A percentile compares a stretch with the other conserved stretches of the same genome.
These are phyloP conservation scores for Carcina quercana DNA, from an alignment of 2,888 invertebrate species.

Conservation along the genomic window DNA sequence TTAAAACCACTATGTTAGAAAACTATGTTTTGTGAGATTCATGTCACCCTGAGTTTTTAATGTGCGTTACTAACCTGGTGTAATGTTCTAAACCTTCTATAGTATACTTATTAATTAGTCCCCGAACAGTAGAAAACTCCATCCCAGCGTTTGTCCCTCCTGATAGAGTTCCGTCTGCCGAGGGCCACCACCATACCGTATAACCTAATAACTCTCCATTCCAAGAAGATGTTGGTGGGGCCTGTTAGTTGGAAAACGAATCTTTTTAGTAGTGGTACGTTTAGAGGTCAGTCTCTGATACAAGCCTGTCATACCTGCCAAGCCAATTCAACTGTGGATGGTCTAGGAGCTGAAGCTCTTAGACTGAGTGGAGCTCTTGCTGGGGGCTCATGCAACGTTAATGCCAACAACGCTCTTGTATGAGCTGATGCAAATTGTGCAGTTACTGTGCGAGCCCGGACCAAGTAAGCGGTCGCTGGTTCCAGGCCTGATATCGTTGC, in stretches of 20 bases:
- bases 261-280: background rate
- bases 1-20: background rate
- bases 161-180: conserved; percentile 53
- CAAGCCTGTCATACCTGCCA: conserved; percentile 68
- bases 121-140: conserved; percentile 80
- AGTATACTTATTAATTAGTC: conserved; percentile 81
- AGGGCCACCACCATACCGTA: conserved; percentile 80
- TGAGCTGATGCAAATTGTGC: conserved; percentile 63
- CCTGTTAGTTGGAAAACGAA: conserved; percentile 37
- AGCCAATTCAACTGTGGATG: conserved; percentile 53
- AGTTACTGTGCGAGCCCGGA: conserved; percentile 58
- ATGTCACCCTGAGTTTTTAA: background rate
- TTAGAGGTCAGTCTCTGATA: too few relatives aligned
- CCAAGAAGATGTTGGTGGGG: conserved; percentile 80
- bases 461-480: conserved; percentile 61
- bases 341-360: conserved; percentile 51
- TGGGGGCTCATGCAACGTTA: conserved; percentile 62
- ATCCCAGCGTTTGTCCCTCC: conserved; percentile 56
- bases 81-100: conserved; percentile 85
- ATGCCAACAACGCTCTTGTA: conserved; percentile 54
- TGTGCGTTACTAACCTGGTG: conserved; percentile 69
- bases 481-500: conserved; percentile 60
- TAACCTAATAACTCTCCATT: conserved; percentile 86
- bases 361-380: conserved; percentile 53
- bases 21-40: background rate